These are phyloP conservation scores for Muraenolepis orangiensis DNA, from an alignment of 2,797 vertebrate species.

Conservation along the genomic window DNA sequence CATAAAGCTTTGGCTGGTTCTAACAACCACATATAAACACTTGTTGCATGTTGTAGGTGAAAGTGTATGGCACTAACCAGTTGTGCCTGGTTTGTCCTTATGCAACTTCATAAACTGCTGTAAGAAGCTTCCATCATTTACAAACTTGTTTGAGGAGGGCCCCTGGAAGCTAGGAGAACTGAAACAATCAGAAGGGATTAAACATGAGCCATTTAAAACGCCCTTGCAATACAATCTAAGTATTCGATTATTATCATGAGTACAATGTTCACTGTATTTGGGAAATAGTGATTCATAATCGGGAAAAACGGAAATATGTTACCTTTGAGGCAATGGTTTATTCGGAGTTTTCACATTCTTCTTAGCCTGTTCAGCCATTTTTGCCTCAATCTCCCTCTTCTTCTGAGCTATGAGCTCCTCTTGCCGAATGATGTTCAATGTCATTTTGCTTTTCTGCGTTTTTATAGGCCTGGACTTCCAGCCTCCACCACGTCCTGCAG, in stretches of 20 bases:
- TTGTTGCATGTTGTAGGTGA: background rate
- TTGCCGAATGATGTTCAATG: constrained; percentile 87
- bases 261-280: background rate
- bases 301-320: constrained; percentile 11
- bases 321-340: constrained; percentile 72
- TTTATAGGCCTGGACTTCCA: constrained; percentile 79
- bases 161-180: constrained; percentile 63
- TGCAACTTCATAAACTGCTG: constrained; percentile 98
- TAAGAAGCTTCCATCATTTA: constrained; percentile 95
- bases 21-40: background rate
- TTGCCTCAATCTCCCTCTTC: constrained; percentile 92
- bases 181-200: constrained; percentile 34
- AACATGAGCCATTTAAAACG: background rate
- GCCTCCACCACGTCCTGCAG: constrained; percentile 82
- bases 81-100: constrained; percentile 78
- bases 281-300: background rate
- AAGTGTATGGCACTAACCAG: constrained; percentile 54
- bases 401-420: constrained; percentile 96
- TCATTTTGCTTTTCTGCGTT: constrained; percentile 82
- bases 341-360: constrained; percentile 61
- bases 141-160: constrained; percentile 87
- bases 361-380: constrained; percentile 84
- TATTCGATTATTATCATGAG: background rate
- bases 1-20: background rate
- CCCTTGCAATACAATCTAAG: background rate